These are phyloP conservation scores for Hedya salicella DNA, from an alignment of 2,888 invertebrate genomes.

Conservation along the genomic window DNA sequence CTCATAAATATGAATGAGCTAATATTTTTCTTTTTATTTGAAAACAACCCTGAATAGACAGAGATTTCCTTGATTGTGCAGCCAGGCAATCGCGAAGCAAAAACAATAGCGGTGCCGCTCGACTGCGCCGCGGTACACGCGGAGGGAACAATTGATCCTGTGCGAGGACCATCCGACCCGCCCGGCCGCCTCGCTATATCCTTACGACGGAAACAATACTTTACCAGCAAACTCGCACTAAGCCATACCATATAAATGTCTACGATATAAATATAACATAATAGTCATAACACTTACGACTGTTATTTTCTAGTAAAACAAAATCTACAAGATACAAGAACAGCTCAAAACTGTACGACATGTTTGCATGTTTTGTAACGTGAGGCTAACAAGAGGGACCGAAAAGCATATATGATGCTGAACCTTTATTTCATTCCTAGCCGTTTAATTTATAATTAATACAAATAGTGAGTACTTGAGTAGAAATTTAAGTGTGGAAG, in stretches of 20 bases:
- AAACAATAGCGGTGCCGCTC: slow-evolving; percentile 9
- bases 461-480: no score
- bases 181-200: slow-evolving; percentile 2
- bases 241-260: not conserved
- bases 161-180: slow-evolving; percentile 13
- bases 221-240: not conserved
- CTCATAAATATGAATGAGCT: slow-evolving; percentile 31
- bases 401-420: no score
- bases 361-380: no score
- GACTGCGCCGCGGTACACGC: slow-evolving; percentile 4
- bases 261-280: no score
- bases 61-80: slow-evolving; percentile 10
- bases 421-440: no score
- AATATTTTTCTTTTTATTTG: slow-evolving; percentile 27
- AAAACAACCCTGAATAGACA: not conserved
- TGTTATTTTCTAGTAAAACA: no score
- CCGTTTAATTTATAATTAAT: no score
- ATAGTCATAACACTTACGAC: no score
- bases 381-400: no score
- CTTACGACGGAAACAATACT: slow-evolving; percentile 7
- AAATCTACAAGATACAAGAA: no score
- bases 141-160: slow-evolving; percentile 18
- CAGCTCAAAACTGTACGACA: no score
- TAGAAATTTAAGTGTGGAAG: no score
- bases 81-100: slow-evolving; percentile 2